These are phyloP conservation scores for Bellardia pandia DNA, from an alignment of 2,888 invertebrate genomes.

Conservation along the genomic window DNA sequence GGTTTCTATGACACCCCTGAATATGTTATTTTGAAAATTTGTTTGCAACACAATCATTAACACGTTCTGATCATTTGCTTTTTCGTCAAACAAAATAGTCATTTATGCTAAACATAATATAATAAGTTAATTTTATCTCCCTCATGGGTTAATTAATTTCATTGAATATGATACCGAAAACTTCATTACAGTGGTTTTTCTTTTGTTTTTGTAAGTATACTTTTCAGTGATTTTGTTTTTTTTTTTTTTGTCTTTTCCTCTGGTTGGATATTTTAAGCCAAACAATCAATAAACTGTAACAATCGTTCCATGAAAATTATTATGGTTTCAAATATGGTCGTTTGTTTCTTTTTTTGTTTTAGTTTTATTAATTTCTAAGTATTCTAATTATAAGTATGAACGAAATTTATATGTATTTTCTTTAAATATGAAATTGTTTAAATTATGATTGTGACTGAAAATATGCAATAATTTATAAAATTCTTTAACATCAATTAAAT, in stretches of 20 bases:
- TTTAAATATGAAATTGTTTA: neutral
- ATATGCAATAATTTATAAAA: neutral
- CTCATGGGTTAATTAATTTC: constrained; percentile 48
- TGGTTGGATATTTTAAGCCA: constrained; percentile 58
- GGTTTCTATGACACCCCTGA: no score
- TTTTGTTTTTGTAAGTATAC: constrained; percentile 38
- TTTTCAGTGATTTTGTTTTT: constrained; percentile 30
- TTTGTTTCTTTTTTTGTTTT: constrained; percentile 41
- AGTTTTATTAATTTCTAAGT: constrained; percentile 50
- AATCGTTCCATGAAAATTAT: constrained; percentile 53
- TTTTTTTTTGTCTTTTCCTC: neutral
- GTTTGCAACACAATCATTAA: no score
- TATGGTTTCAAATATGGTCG: constrained; percentile 62
- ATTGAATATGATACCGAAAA: constrained; percentile 61
- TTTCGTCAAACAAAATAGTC: no score
- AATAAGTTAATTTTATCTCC: no score
- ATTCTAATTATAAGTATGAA: constrained; percentile 50
- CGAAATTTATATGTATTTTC: neutral
- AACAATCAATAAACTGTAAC: constrained; percentile 57
- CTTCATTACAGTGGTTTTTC: constrained; percentile 58
- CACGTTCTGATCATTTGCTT: no score
- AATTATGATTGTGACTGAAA: constrained; percentile 1
- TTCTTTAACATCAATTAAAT: no score
- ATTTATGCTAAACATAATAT: no score
- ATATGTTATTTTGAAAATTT: no score